Percentiles rank a stretch among this genome's conserved stretches.
phyloP scores from a whole-genome alignment of 2,113 vertebrate genomes.

The Eulemur rufifrons region DNA sequence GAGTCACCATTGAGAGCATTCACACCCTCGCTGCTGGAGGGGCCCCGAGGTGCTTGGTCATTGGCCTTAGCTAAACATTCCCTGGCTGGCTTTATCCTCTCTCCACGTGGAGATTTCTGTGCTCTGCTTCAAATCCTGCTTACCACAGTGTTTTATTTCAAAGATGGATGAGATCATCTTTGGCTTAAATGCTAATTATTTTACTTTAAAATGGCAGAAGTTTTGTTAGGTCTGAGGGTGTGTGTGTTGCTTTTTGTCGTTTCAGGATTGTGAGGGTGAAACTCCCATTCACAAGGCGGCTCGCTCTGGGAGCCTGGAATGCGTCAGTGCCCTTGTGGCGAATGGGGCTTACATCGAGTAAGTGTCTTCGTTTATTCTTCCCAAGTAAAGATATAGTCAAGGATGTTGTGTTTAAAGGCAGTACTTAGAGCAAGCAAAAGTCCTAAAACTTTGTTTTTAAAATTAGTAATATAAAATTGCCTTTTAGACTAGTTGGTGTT shows the following conservation, averaged over 20 bases:
- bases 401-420: background rate
- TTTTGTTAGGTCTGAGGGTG: background rate
- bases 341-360: slow-evolving; percentile 94
- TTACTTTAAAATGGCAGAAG: background rate
- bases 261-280: slow-evolving; percentile 96
- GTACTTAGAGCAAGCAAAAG: slow-evolving; percentile 45
- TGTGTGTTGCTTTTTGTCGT: slow-evolving; percentile 68
- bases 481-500: background rate
- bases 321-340: slow-evolving; percentile 93
- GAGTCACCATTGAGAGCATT: too few species aligned
- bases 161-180: background rate
- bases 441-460: slow-evolving; percentile 47
- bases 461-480: slow-evolving; percentile 60
- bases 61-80: background rate
- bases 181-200: too few species aligned
- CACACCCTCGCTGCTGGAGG: accelerated
- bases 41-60: accelerated
- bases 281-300: slow-evolving; percentile 97
- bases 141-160: background rate
- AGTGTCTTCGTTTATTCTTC: slow-evolving; percentile 84
- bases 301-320: slow-evolving; percentile 96
- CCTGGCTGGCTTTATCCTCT: background rate
- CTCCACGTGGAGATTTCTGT: accelerated
- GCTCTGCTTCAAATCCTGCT: background rate
- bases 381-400: slow-evolving; percentile 51